Percentiles rank a stretch among this genome's conserved stretches.
Conservation (phyloP, 1,140 invertebrate genomes). For the Chironomus tepperi region DNA sequence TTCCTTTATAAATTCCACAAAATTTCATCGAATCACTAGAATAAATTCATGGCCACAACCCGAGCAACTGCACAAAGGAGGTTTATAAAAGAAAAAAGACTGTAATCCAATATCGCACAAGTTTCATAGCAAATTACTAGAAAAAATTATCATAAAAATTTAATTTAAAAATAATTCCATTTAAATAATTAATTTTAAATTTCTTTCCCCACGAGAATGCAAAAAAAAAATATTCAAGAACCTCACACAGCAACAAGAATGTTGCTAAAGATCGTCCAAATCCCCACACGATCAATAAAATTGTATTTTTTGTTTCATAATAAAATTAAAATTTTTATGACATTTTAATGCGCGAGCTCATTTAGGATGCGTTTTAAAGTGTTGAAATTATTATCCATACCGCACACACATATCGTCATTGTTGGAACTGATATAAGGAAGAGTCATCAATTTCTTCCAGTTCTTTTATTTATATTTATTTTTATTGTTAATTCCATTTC, state of each 20-base stretch:
- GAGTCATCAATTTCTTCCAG: no score
- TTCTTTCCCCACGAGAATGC: neutral
- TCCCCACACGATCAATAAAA: neutral
- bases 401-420: neutral
- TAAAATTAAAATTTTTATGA: slow-evolving; percentile 4
- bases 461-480: neutral
- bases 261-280: neutral
- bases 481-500: neutral
- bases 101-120: no score
- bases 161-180: neutral
- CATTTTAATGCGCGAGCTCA: neutral
- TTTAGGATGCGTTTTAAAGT: slow-evolving; percentile 8
- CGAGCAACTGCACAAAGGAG: no score
- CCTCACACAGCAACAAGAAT: neutral
- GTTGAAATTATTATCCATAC: neutral
- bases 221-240: neutral
- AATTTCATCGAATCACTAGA: no score
- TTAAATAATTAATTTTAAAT: neutral
- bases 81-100: no score
- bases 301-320: neutral
- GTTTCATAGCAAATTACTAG: no score
- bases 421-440: no score
- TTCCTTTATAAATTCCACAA: no score
- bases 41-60: no score
- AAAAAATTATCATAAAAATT: no score